phyloP scores from a whole-genome alignment of 2,113 vertebrate species.

The Scytalopus superciliaris region DNA sequence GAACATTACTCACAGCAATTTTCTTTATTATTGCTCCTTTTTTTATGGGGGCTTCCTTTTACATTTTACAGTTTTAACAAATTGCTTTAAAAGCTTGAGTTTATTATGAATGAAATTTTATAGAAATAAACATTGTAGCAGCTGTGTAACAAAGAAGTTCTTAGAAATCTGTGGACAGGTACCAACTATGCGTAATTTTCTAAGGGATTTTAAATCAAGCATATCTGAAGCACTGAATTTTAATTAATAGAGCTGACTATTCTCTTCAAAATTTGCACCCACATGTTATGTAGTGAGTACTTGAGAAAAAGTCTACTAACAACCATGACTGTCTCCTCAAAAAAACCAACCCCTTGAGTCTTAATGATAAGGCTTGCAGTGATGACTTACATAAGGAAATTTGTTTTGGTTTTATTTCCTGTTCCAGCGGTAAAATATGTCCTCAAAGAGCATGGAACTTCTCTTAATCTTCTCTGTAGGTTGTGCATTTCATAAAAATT shows the following conservation, averaged over 20 bases:
- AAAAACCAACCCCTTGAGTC: not conserved
- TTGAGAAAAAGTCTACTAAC: not conserved
- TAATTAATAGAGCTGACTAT: conserved; percentile 40
- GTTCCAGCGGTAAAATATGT: not conserved
- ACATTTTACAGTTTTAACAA: conserved; percentile 27
- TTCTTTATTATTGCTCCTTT: not conserved
- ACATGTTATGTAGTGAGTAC: not conserved
- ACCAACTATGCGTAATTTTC: conserved; percentile 51
- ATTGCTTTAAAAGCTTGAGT: conserved; percentile 35
- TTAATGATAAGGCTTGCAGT: not conserved
- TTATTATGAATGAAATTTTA: conserved; percentile 37
- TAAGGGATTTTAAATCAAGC: conserved; percentile 37
- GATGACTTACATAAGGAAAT: not conserved
- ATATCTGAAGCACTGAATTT: conserved; percentile 34
- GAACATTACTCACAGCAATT: conserved; percentile 45
- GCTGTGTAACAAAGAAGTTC: conserved; percentile 46
- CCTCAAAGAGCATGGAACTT: not conserved
- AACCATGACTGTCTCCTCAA: not conserved
- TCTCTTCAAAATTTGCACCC: conserved; percentile 2
- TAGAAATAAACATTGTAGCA: conserved; percentile 43
- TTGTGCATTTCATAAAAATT: not conserved
- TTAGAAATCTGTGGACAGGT: conserved; percentile 38
- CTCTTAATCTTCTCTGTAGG: not conserved
- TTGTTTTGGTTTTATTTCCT: not conserved
- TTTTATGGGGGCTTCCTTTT: not conserved